Percentiles rank a stretch among this genome's conserved stretches.
phyloP scores from a whole-genome alignment of 2,888 invertebrate genomes.

The Scrobipalpa costella region DNA sequence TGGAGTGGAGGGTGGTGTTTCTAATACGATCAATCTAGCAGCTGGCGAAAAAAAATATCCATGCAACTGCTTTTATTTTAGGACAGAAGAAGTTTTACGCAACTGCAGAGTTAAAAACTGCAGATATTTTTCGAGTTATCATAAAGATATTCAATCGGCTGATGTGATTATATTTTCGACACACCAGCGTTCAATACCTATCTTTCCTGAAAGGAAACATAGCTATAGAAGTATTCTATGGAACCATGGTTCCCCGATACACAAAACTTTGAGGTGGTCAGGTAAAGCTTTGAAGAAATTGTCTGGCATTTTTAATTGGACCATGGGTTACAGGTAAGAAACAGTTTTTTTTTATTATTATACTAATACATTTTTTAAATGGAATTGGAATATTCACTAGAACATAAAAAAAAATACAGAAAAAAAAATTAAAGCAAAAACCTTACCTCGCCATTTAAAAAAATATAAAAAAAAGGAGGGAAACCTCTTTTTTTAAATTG shows the following conservation, averaged over 20 bases:
- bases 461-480: too few species aligned
- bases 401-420: too few species aligned
- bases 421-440: too few species aligned
- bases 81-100: background rate
- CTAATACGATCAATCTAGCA: too few species aligned
- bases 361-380: too few species aligned
- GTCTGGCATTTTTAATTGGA: background rate
- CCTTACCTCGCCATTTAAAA: too few species aligned
- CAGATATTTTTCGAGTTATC: background rate
- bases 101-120: conserved; percentile 5
- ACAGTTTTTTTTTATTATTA: too few species aligned
- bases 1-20: too few species aligned
- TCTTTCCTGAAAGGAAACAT: background rate
- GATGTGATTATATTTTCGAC: background rate
- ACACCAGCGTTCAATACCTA: background rate
- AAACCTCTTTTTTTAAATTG: too few species aligned
- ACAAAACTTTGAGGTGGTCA: background rate
- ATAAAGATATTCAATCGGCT: background rate
- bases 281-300: background rate
- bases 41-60: too few species aligned
- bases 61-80: background rate
- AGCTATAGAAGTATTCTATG: background rate
- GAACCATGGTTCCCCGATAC: background rate
- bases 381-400: too few species aligned
- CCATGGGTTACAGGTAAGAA: conserved; percentile 12